Conservation (phyloP, 2,113 vertebrate species). For the Pampusana beccarii region DNA sequence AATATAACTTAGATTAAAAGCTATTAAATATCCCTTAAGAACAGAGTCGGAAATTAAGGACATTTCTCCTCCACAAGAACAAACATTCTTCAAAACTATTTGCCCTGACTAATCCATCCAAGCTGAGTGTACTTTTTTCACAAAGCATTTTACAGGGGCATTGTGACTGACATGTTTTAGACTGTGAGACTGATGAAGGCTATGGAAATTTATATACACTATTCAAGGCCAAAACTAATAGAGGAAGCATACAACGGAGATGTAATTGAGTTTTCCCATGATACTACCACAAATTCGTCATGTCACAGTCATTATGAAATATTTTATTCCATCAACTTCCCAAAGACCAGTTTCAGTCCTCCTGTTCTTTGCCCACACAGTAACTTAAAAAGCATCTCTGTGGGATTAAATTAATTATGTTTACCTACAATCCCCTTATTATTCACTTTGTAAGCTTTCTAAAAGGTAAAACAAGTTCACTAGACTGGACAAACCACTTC, state of each 20-base stretch:
- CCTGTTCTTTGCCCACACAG: neutral
- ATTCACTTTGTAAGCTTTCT: neutral
- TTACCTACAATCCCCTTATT: neutral
- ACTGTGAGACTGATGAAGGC: neutral
- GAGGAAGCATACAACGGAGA: neutral
- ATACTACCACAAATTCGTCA: neutral
- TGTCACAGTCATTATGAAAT: neutral
- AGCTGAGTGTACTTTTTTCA: neutral
- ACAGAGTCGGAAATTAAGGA: neutral
- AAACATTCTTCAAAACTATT: neutral
- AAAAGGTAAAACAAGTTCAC: neutral
- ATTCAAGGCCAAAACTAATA: neutral
- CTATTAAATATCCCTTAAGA: neutral
- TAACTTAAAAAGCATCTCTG: slow-evolving; percentile 14
- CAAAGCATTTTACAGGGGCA: neutral
- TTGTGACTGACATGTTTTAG: neutral
- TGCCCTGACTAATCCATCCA: neutral
- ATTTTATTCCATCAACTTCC: neutral
- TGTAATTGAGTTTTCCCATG: neutral
- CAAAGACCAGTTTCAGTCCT: neutral
- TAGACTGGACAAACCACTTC: neutral
- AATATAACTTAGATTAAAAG: neutral
- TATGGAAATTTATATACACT: neutral
- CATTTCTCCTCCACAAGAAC: neutral
- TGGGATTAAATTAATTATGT: neutral